Conservation (phyloP, 2,113 vertebrate species). For the Mesembrinibis cayennensis region DNA sequence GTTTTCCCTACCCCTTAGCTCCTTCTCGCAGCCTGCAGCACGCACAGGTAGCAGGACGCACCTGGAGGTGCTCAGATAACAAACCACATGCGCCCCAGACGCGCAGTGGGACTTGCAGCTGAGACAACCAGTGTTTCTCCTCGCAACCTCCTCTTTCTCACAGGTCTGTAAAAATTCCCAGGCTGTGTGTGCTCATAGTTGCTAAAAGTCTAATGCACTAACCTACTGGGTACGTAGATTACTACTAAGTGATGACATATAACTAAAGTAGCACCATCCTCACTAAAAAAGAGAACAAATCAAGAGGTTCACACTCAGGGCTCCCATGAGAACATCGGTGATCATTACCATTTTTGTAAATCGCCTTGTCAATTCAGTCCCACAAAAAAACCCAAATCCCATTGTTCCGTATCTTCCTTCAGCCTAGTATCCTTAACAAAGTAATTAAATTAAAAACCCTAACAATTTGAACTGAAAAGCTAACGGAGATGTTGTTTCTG, state of each 20-base stretch:
- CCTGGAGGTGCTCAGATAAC: neutral
- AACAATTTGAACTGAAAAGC: neutral
- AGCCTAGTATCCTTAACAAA: neutral
- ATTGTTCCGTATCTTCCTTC: neutral
- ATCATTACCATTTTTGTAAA: neutral
- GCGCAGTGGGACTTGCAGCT: neutral
- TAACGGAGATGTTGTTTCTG: neutral
- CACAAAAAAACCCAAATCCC: neutral
- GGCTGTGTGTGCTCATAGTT: neutral
- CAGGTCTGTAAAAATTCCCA: neutral
- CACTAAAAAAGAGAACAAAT: neutral
- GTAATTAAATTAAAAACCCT: neutral
- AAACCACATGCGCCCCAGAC: neutral
- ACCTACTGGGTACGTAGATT: neutral
- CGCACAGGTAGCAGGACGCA: neutral
- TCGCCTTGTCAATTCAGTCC: neutral
- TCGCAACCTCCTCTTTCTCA: neutral
- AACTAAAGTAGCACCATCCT: neutral
- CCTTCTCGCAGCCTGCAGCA: neutral
- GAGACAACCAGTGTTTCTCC: neutral
- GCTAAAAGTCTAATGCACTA: neutral
- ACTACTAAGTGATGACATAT: neutral
- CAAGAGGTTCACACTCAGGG: neutral
- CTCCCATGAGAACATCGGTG: neutral
- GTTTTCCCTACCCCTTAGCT: neutral